phyloP scores from a whole-genome alignment of 2,797 vertebrate species.

The Malacoctenus gilli region DNA sequence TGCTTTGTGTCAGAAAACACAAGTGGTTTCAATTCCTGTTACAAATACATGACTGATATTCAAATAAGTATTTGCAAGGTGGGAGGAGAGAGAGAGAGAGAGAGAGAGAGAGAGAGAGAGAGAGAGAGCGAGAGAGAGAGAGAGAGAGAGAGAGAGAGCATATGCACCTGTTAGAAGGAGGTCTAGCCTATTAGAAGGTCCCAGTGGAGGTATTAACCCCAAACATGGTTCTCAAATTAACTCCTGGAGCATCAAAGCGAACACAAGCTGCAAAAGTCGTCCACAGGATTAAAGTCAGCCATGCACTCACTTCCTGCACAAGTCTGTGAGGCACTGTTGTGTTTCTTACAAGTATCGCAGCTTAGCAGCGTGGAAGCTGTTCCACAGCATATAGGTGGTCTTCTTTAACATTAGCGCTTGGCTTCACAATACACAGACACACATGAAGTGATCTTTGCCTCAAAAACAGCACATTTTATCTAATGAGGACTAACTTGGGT shows the following conservation, averaged over 20 bases:
- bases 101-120: not conserved
- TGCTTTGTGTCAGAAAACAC: not conserved
- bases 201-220: constrained; percentile 19
- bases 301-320: too few species aligned
- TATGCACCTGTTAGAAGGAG: constrained; percentile 14
- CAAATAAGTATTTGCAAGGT: not conserved
- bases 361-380: not conserved
- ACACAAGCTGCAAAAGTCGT: not conserved
- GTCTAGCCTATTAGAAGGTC: constrained; percentile 26
- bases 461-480: too few species aligned
- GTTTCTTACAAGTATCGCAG: not conserved
- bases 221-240: constrained; percentile 37
- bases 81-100: not conserved
- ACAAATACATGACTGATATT: not conserved
- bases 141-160: constrained; percentile 12
- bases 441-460: too few species aligned
- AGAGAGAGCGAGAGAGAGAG: not conserved
- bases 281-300: constrained; percentile 1
- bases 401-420: too few species aligned
- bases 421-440: too few species aligned
- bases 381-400: too few species aligned
- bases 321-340: not conserved
- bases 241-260: constrained; percentile 20
- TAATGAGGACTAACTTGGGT: too few species aligned
- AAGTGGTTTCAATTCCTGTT: constrained; percentile 39